Evolutionary conservation across 2,113 vertebrate species (phyloP).

Genomic region (Plecotus auritus): DNA sequence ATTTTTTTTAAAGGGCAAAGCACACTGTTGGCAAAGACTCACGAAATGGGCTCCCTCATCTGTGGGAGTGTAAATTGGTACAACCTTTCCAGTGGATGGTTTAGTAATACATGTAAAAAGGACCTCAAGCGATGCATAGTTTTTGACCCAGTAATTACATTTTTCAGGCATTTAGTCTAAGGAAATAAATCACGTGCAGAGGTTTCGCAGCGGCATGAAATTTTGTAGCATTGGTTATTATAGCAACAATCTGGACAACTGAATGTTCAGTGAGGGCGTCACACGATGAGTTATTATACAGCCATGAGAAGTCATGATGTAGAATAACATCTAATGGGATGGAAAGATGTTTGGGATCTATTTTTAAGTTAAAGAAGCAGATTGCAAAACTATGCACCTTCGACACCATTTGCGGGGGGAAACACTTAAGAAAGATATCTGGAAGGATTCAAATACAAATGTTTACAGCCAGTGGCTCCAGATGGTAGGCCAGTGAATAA

Average conservation of each 20-base stretch:
- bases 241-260: background rate
- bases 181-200: constrained; percentile 4
- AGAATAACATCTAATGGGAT: background rate
- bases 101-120: background rate
- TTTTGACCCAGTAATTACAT: constrained; percentile 27
- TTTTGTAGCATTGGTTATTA: background rate
- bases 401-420: background rate
- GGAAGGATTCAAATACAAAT: background rate
- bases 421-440: background rate
- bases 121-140: background rate
- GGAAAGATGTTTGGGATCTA: background rate
- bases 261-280: background rate
- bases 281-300: background rate
- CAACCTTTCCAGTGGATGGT: background rate
- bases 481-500: background rate
- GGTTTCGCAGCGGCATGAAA: background rate
- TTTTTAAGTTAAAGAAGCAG: constrained; percentile 39
- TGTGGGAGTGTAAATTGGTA: background rate
- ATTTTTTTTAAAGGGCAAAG: constrained; percentile 13
- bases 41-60: background rate
- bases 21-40: background rate
- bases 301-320: background rate
- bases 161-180: constrained; percentile 9
- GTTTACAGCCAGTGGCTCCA: background rate
- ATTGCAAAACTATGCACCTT: background rate